Evolutionary conservation across 1,140 invertebrate genomes (phyloP), one percentile per base, ranked within the genome.

Genomic region (Lordiphosa collinella): DNA sequence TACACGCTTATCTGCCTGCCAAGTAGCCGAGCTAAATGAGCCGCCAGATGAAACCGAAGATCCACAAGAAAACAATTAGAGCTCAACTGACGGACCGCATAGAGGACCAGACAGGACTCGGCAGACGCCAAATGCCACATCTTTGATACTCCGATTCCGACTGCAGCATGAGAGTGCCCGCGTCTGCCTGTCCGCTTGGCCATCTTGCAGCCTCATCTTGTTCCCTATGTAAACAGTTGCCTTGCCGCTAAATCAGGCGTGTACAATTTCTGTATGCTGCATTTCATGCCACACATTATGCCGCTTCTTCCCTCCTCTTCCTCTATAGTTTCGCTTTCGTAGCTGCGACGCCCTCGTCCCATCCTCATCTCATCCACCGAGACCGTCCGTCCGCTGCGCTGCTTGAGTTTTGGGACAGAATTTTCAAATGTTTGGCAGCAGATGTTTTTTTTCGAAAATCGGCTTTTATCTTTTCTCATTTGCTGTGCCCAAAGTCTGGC

Each of bases 341-440:
- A 16, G 16, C 10, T 10, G 7, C 31, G 34, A 29, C 14, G 11
- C 31, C 51, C 34, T 43, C 25, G 25, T 29, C 25, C 7, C 25
- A 25, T 25, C 22, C 22, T 25, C 22, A 5, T 29, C 25, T 29
- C 16, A 16, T 29, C 7, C 35, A 1, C 14, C 36, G 18, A 14
- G 34, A 34, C 31, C 13, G 25, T 31, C 18, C 53, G 10, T 38
- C 36, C 29, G 38, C 46, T 25, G 18, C 18, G 14, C 12, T 18
- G 53, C 41, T 14, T 49, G 56, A 52, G 50, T 60, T 66, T 66
- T 55, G 38, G 57, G 46, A 50, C 60, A 54, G 52, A 58, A 67
- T 56, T 68, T 71, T 71, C 50, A 63, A 68, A 71, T 71, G 68
- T 58, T 71, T 71, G 37, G 68, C 59, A 68, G 68, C 68, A 72